phyloP scores from a whole-genome alignment of 2,113 vertebrate genomes.

The Myrmecophaga tridactyla region DNA sequence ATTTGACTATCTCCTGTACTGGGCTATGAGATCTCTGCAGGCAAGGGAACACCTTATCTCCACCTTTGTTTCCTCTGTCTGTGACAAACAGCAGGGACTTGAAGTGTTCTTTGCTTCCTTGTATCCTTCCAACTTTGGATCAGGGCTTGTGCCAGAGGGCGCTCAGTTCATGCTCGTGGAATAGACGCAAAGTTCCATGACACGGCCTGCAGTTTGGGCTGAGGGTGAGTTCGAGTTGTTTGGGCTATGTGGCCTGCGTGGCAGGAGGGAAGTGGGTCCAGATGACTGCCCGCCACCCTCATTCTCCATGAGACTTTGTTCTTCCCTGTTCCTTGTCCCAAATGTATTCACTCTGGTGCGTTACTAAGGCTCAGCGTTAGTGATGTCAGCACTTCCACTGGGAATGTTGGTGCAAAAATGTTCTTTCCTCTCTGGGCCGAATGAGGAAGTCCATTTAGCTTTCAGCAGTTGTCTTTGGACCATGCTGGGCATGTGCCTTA shows the following conservation, averaged over 20 bases:
- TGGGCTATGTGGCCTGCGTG: not conserved
- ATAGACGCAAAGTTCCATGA: not conserved
- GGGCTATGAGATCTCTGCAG: not conserved
- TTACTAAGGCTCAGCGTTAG: not conserved
- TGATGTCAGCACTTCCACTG: too few species aligned
- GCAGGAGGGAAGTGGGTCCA: not conserved
- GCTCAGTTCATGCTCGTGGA: not conserved
- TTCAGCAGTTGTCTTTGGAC: not conserved
- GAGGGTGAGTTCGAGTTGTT: not conserved
- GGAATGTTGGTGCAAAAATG: not conserved
- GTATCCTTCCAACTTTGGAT: too few species aligned
- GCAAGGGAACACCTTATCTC: not conserved
- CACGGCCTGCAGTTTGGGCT: not conserved
- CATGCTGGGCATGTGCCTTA: not conserved
- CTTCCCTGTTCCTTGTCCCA: not conserved
- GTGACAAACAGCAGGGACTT: not conserved
- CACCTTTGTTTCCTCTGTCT: not conserved
- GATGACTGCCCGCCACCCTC: accelerated
- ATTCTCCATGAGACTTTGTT: not conserved
- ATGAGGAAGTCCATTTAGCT: not conserved
- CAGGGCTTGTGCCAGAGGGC: too few species aligned
- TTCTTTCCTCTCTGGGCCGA: not conserved
- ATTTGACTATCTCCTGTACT: not conserved
- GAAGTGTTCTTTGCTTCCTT: not conserved
- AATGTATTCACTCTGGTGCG: too few species aligned